phyloP scores from a whole-genome alignment of 2,888 invertebrate species.

The Plagiodera versicolora region DNA sequence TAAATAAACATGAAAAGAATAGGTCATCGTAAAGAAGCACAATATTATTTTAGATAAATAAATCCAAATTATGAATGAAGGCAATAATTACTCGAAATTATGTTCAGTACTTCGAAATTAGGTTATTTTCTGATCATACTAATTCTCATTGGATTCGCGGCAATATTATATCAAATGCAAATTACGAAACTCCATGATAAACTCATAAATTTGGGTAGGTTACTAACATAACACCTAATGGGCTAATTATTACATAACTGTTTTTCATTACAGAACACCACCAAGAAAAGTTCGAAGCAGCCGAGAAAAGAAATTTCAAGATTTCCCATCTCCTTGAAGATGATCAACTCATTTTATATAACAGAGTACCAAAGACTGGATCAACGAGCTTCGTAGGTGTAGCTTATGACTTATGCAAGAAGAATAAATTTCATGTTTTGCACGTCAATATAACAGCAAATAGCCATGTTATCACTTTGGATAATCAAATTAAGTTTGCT shows the following conservation, averaged over 20 bases:
- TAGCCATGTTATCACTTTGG: slow-evolving; percentile 89
- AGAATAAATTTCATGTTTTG: slow-evolving; percentile 78
- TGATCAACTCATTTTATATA: slow-evolving; percentile 85
- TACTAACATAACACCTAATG: background rate
- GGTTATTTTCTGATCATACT: slow-evolving; percentile 33
- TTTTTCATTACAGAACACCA: slow-evolving; percentile 29
- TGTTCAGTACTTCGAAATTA: slow-evolving; percentile 26
- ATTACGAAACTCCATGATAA: slow-evolving; percentile 40
- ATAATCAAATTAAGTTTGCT: slow-evolving; percentile 88
- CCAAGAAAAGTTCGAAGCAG: slow-evolving; percentile 22
- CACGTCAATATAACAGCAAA: slow-evolving; percentile 97
- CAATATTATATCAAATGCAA: slow-evolving; percentile 44
- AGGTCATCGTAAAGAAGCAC: no score
- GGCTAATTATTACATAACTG: no score
- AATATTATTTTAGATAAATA: no score
- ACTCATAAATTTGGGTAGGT: slow-evolving; percentile 38
- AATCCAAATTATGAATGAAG: background rate
- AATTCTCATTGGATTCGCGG: slow-evolving; percentile 35
- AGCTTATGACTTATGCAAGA: slow-evolving; percentile 84
- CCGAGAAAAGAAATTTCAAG: slow-evolving; percentile 9
- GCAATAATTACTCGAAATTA: slow-evolving; percentile 14
- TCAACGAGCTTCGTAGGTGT: slow-evolving; percentile 95
- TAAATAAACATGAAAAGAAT: no score
- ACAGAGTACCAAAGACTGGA: slow-evolving; percentile 95
- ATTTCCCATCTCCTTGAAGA: slow-evolving; percentile 55